Percentiles rank a stretch among this genome's conserved stretches.
These are phyloP conservation scores for Platycercus adscitus DNA, from an alignment of 2,113 vertebrate species.

Conservation along the genomic window DNA sequence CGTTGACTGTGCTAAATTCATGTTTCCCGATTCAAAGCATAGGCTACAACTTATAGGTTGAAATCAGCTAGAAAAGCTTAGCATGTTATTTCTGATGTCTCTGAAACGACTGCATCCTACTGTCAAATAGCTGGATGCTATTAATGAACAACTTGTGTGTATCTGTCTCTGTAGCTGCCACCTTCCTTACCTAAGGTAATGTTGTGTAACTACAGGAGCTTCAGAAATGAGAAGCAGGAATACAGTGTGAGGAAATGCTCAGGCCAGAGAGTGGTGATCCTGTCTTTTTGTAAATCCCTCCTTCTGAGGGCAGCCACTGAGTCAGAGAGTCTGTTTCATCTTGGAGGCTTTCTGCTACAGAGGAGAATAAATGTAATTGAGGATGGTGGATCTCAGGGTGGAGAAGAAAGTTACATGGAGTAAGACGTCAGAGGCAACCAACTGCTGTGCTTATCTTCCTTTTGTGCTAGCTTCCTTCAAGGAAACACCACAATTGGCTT, in stretches of 20 bases:
- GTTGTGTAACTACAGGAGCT: not conserved
- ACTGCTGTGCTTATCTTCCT: not conserved
- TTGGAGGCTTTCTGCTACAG: not conserved
- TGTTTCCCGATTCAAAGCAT: not conserved
- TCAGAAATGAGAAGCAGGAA: not conserved
- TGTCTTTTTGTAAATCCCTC: not conserved
- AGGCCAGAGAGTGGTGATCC: not conserved
- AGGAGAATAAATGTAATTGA: not conserved
- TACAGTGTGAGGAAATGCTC: not conserved
- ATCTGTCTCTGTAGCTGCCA: not conserved
- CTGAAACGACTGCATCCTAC: not conserved
- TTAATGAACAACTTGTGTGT: not conserved
- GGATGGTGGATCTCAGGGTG: not conserved
- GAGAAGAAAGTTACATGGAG: not conserved
- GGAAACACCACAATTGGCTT: not conserved
- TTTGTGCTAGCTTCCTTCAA: not conserved
- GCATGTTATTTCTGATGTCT: not conserved
- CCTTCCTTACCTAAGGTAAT: not conserved
- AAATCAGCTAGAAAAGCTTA: not conserved
- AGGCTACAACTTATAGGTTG: not conserved
- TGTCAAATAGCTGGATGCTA: not conserved
- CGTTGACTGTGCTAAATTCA: not conserved
- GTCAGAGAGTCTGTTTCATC: not conserved
- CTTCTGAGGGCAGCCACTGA: not conserved
- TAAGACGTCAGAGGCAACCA: not conserved